Base-by-base conservation (phyloP, 2,797 vertebrate species). In the Leptodactylus fallax region DNA sequence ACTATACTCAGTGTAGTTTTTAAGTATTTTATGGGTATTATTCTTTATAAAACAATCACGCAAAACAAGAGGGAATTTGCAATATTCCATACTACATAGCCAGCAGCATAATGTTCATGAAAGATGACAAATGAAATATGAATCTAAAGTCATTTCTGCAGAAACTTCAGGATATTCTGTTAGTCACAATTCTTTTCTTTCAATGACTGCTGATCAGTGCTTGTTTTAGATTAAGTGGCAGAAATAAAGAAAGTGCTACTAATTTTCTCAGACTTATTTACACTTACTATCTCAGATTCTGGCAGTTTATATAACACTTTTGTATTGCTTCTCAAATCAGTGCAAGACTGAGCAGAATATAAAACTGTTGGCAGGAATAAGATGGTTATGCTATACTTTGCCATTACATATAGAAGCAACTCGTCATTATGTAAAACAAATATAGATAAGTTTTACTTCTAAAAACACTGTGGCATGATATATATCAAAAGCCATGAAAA, bases 41-140 rank as follows among this genome's bases (percentile, higher is more conserved):
- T 69, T 79, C 51, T 79, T 58, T 79, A 60, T 56, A 82, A 81
- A 82, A 82, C 67, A 86, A 86, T 71, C 85, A 85, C 71, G 85
- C 77, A 69, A 77, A 87, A 81, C 27, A 60, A 60, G 36, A 87
- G 69, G 76, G 49, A 87, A 77, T 81, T 51, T 82, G 67, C n/a
- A 63, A 81, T 85, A 76, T 81, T 76, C 58, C 36, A 76, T 36
- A 87, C 56, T 49, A 60, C 71, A 87, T 76, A 51, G 79, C 79
- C 74, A 55, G 79, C 67, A 60, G 67, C 79, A 53, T 58, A 77
- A 63, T 76, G 63, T 82, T 82, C 79, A 77, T 21, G 23, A 81
- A 51, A 36, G 56, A 72, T 87, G 79, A 77, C 60, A 81, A 82
- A 82, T 77, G 58, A 65, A 74, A 63, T 58, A 82, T 8, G 47